Percentiles rank a stretch among this genome's conserved stretches.
These are phyloP conservation scores for Saimiri boliviensis DNA, from an alignment of 2,113 vertebrate species.

Conservation along the genomic window DNA sequence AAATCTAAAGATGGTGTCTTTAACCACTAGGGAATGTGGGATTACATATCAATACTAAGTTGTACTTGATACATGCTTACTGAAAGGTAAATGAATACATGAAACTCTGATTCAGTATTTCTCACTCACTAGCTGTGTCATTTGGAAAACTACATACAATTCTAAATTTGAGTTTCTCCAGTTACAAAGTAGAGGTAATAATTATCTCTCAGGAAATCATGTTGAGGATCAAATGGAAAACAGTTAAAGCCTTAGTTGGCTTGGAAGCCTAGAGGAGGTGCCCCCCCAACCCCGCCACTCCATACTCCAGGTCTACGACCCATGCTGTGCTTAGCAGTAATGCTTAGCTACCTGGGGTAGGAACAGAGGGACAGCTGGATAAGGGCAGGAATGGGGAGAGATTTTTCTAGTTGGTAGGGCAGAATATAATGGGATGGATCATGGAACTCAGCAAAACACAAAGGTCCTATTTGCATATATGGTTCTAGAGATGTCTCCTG, in stretches of 20 bases:
- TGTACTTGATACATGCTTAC: neutral
- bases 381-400: neutral
- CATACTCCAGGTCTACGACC: neutral
- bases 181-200: neutral
- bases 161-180: constrained; percentile 1
- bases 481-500: neutral
- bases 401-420: neutral
- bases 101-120: neutral
- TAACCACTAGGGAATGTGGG: neutral
- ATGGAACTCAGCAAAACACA: neutral
- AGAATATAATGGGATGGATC: neutral
- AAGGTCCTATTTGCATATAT: neutral
- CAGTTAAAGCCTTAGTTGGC: neutral
- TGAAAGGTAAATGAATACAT: constrained; percentile 14
- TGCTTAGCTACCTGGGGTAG: neutral
- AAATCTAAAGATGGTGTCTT: neutral
- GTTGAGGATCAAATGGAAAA: constrained; percentile 34
- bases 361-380: neutral
- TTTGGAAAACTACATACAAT: constrained; percentile 20
- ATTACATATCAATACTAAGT: neutral
- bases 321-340: neutral
- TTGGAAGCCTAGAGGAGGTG: neutral
- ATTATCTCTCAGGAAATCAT: neutral
- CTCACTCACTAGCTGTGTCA: neutral
- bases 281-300: neutral